phyloP scores from a whole-genome alignment of 92 coral and sea anemone genomes.

The Porites lobata region DNA sequence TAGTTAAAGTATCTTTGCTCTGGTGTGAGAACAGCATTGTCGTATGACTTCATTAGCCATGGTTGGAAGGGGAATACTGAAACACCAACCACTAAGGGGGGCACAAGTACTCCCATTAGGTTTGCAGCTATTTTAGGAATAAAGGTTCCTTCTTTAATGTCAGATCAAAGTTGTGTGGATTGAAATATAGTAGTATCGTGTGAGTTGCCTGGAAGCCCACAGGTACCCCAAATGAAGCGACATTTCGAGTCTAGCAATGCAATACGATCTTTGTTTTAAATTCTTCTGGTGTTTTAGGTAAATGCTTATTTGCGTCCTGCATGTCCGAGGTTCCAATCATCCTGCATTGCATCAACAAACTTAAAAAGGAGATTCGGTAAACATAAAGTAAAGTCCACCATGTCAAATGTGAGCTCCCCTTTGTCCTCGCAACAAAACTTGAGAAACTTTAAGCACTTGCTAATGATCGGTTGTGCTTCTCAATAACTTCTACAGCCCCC shows the following conservation, averaged over 20 bases:
- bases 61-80: constrained; percentile 12
- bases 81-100: constrained; percentile 33
- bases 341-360: no score
- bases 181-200: constrained; percentile 33
- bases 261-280: constrained; percentile 24
- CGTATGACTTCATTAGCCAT: constrained; percentile 19
- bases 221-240: constrained; percentile 68
- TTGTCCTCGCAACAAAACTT: no score
- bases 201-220: constrained; percentile 49
- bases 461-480: no score
- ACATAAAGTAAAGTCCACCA: no score
- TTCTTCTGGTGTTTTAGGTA: no score
- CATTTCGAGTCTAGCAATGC: constrained; percentile 63
- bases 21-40: constrained; percentile 34
- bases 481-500: no score
- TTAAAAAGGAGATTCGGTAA: no score
- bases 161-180: constrained; percentile 56
- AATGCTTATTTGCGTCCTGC: constrained; percentile 14
- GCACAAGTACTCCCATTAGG: constrained; percentile 8
- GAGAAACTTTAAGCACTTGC: no score
- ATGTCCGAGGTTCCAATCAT: no score
- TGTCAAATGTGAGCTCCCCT: no score
- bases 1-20: neutral
- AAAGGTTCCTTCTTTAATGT: constrained; percentile 21
- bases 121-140: constrained; percentile 19